Percentiles rank a stretch among this genome's conserved stretches.
phyloP scores from a whole-genome alignment of 2,113 vertebrate genomes.

The Athene noctua region DNA sequence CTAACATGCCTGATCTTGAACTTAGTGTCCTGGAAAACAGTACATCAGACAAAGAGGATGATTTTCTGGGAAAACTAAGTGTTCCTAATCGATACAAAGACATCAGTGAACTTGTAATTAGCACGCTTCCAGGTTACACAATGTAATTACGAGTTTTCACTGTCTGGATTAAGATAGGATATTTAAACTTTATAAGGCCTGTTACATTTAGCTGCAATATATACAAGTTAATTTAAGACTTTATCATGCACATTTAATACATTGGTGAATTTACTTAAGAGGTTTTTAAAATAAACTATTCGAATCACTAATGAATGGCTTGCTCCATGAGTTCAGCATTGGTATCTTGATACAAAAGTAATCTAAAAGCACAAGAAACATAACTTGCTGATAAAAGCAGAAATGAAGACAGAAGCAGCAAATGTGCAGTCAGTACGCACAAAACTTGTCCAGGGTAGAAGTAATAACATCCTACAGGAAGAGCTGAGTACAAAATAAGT shows the following conservation, averaged over 20 bases:
- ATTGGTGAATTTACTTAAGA: neutral
- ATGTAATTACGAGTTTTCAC: slow-evolving; percentile 68
- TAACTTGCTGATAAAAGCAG: neutral
- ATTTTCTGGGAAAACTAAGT: slow-evolving; percentile 70
- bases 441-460: neutral
- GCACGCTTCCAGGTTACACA: slow-evolving; percentile 89
- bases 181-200: neutral
- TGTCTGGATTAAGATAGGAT: neutral
- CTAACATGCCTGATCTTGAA: slow-evolving; percentile 60
- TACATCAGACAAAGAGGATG: slow-evolving; percentile 42
- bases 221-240: neutral
- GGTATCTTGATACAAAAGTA: neutral
- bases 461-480: neutral
- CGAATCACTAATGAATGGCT: neutral
- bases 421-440: neutral
- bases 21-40: slow-evolving; percentile 39
- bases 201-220: neutral
- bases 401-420: neutral
- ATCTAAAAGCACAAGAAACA: neutral
- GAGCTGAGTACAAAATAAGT: neutral
- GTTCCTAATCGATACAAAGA: slow-evolving; percentile 78
- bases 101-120: slow-evolving; percentile 84
- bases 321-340: neutral
- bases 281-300: neutral
- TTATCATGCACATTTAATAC: neutral